A percentile compares a stretch with the other conserved stretches of the same genome.
Conservation (phyloP, 2,888 invertebrate species). For the Ophion slaviceki region DNA sequence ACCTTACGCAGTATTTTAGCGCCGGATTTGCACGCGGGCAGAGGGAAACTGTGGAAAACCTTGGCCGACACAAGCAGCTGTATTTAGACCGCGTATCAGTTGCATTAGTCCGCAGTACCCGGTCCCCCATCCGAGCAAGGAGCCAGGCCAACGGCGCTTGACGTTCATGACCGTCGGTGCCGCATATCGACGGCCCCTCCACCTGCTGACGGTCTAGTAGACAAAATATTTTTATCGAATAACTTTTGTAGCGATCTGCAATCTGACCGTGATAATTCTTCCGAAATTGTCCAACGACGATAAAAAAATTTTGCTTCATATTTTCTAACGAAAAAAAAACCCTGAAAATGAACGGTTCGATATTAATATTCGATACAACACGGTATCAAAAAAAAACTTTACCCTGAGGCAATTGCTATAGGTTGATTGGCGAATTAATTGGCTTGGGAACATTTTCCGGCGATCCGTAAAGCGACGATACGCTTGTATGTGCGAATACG, state of each 20-base stretch:
- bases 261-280: not conserved
- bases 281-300: not conserved
- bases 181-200: too few species aligned
- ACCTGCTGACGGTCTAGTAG: too few species aligned
- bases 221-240: not conserved
- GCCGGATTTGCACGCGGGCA: too few species aligned
- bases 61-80: too few species aligned
- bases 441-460: slow-evolving; percentile 35
- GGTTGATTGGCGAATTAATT: slow-evolving; percentile 42
- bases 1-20: too few species aligned
- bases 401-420: not conserved
- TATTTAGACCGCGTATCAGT: too few species aligned
- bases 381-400: not conserved
- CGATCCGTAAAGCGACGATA: slow-evolving; percentile 16
- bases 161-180: too few species aligned
- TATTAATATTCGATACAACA: slow-evolving; percentile 1
- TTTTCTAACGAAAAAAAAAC: not conserved
- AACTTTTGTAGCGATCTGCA: not conserved
- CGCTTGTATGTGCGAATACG: slow-evolving; percentile 4
- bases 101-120: too few species aligned
- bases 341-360: not conserved
- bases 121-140: too few species aligned
- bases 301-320: not conserved
- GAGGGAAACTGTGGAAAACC: too few species aligned
- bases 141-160: too few species aligned